Conservation (phyloP, 2,888 invertebrate genomes). For the Parochlus steinenii region DNA sequence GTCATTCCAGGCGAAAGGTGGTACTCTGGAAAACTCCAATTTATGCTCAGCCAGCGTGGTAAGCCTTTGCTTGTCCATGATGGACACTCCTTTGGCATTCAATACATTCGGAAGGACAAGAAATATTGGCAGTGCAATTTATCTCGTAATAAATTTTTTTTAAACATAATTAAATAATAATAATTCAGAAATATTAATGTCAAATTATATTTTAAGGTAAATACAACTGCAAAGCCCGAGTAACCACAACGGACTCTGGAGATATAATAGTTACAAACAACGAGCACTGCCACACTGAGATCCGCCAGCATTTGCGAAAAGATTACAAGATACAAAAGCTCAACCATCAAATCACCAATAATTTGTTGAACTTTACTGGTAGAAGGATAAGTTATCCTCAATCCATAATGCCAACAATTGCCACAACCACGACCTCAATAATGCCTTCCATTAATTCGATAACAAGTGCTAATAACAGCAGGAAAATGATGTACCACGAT, state of each 20-base stretch:
- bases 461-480: too few relatives aligned
- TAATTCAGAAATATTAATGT: too few relatives aligned
- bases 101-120: slow-evolving; percentile 31
- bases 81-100: slow-evolving; percentile 31
- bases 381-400: slow-evolving; percentile 2
- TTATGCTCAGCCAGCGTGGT: slow-evolving; percentile 31
- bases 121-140: slow-evolving; percentile 33
- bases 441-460: too few relatives aligned
- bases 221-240: slow-evolving; percentile 32
- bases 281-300: slow-evolving; percentile 32
- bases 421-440: slow-evolving; percentile 10
- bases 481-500: too few relatives aligned
- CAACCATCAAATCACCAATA: slow-evolving; percentile 7
- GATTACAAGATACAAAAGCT: slow-evolving; percentile 21
- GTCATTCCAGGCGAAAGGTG: slow-evolving; percentile 32
- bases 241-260: slow-evolving; percentile 28
- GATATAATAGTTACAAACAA: slow-evolving; percentile 29
- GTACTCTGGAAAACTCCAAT: slow-evolving; percentile 31
- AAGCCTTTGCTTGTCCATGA: slow-evolving; percentile 30
- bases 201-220: too few relatives aligned
- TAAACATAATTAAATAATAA: too few relatives aligned
- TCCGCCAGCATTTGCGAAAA: slow-evolving; percentile 30
- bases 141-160: too few relatives aligned
- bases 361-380: slow-evolving; percentile 3
- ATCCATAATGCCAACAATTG: slow-evolving; percentile 4